Conservation (phyloP, 2,888 invertebrate genomes). For the Brachynemurus nebulosus region DNA sequence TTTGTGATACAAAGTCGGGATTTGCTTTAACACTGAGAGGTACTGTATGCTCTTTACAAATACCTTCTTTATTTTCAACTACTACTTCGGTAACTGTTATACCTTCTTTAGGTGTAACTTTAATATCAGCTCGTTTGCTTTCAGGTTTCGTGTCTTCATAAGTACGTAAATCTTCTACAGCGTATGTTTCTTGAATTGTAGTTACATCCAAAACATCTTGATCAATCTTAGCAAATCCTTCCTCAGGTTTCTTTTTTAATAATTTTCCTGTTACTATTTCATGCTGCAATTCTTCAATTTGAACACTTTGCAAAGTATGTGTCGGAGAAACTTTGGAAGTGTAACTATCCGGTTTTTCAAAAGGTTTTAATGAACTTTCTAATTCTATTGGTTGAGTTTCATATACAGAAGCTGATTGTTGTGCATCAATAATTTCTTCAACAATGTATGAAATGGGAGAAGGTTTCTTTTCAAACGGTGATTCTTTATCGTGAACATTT, state of each 20-base stretch:
- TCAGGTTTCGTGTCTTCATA: slow-evolving; percentile 30
- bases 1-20: slow-evolving; percentile 32
- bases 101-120: slow-evolving; percentile 32
- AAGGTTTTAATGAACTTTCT: slow-evolving; percentile 40
- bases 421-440: slow-evolving; percentile 39
- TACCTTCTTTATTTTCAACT: slow-evolving; percentile 35
- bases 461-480: slow-evolving; percentile 25
- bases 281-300: slow-evolving; percentile 32
- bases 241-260: slow-evolving; percentile 25
- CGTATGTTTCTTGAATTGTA: slow-evolving; percentile 33
- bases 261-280: slow-evolving; percentile 28
- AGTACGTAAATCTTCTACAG: slow-evolving; percentile 38
- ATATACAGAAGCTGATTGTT: slow-evolving; percentile 44
- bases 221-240: slow-evolving; percentile 31
- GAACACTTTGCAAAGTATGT: slow-evolving; percentile 37
- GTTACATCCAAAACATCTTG: slow-evolving; percentile 34
- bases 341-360: slow-evolving; percentile 38
- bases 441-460: slow-evolving; percentile 29
- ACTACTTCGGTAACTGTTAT: slow-evolving; percentile 36
- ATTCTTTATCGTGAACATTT: slow-evolving; percentile 51
- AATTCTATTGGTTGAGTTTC: slow-evolving; percentile 50
- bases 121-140: slow-evolving; percentile 30
- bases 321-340: slow-evolving; percentile 35
- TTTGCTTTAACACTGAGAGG: slow-evolving; percentile 32
- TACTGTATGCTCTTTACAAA: slow-evolving; percentile 27